Conservation (phyloP, 37 sponge, comb jelly and placozoan genomes). For the Chondrilla cf. caribensis region DNA sequence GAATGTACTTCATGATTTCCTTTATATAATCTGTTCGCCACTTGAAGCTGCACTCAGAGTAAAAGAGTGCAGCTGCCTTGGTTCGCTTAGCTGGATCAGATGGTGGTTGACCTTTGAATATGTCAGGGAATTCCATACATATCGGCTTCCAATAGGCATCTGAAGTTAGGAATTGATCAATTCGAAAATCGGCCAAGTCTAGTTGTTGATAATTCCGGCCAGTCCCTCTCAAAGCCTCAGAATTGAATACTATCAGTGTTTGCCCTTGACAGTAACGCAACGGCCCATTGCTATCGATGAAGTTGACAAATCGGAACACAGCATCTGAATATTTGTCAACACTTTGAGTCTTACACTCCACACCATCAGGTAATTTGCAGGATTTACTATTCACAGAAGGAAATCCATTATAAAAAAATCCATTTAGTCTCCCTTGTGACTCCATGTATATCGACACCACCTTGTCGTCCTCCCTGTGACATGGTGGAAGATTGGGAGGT, state of each 20-base stretch:
- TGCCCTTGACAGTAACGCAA: conserved; percentile 1
- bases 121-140: background rate
- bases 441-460: too few relatives aligned
- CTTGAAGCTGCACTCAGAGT: background rate
- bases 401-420: too few relatives aligned
- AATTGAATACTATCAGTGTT: background rate
- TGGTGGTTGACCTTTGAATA: background rate
- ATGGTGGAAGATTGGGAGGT: too few relatives aligned
- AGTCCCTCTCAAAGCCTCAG: background rate
- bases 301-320: background rate
- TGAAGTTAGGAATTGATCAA: background rate
- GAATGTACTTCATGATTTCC: background rate
- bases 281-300: background rate
- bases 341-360: background rate
- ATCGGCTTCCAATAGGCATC: background rate
- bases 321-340: background rate
- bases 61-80: background rate
- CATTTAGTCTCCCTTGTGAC: too few relatives aligned
- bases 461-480: too few relatives aligned
- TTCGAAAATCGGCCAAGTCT: background rate
- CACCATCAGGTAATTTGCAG: background rate
- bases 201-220: background rate
- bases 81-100: background rate
- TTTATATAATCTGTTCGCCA: background rate
- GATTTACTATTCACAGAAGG: background rate